Base-by-base conservation (phyloP, 1,140 invertebrate species). In the Carcinoscorpius rotundicauda region DNA sequence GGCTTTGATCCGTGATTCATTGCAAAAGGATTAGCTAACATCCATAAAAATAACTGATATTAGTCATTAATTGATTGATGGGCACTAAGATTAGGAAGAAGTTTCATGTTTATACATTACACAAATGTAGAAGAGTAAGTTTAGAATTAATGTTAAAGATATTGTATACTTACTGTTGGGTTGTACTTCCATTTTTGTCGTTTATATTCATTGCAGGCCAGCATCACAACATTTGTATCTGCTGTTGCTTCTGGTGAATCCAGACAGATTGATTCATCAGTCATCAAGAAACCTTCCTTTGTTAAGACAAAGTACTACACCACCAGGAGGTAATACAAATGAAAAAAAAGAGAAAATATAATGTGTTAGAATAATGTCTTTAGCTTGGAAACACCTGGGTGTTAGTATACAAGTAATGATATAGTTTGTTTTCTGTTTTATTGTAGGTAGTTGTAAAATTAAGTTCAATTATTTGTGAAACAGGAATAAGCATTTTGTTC, bases 231-330 rank as follows among this genome's bases (percentile, higher is more conserved):
- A 56, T 78, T 75, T 52, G 72, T 71, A 58, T 75, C 65, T 49
- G 73, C 72, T 53, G 80, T 76, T 51, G 72, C 78, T 63, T 85
- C 82, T 0, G 84, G 82, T 29, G 82, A 82, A 73, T 88, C 86
- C 52, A 88, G 75, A 72, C 87, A 88, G 4, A 88, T 79, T 5
- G 82, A 85, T 71, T 88, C 86, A 70, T 88, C 86, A 0, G 84
- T 86, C 83, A 85, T 86, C 62, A 87, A 74, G 50, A 79, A 78
- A 1, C 86, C 86, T 60, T 82, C 80, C 57, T 81, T 78, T n/a
- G 82, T 84, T 72, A 87, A 84, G 4, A 90, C 83, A 74, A 89
- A 90, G 79, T 88, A 83, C 74, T 90, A 60, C 10, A 63, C 29
- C n/a, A 6, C 53, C 53, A 55, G n/a, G 29, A 29, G 29, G 29